Evolutionary conservation across 1,140 invertebrate genomes (phyloP).

Genomic region (Liolophura sinensis): DNA sequence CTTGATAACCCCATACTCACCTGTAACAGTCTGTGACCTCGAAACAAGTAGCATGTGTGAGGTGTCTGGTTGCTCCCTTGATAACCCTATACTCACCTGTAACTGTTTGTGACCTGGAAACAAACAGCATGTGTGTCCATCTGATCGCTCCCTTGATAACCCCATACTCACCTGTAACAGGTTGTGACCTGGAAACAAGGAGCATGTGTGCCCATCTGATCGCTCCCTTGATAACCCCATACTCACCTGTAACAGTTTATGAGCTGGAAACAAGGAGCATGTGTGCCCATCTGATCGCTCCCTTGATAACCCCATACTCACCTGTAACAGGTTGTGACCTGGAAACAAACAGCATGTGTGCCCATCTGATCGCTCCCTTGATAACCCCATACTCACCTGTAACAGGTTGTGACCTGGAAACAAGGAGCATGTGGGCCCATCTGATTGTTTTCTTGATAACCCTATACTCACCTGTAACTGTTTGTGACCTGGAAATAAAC

Average conservation of each 20-base stretch:
- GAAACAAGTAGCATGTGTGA: conserved; percentile 97
- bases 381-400: conserved; percentile 22
- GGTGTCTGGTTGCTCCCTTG: conserved; percentile 97
- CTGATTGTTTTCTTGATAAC: conserved; percentile 71
- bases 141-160: too few relatives aligned
- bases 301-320: conserved; percentile 7
- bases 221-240: too few relatives aligned
- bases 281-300: conserved; percentile 95
- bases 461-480: conserved; percentile 50
- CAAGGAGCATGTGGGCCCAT: conserved; percentile 97
- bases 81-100: too few relatives aligned
- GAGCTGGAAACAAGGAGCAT: conserved; percentile 93
- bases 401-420: conserved; percentile 83
- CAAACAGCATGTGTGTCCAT: conserved; percentile 97
- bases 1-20: too few relatives aligned
- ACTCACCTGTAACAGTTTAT: conserved; percentile 63
- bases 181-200: conserved; percentile 88
- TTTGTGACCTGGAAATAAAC: conserved; percentile 88
- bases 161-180: conserved; percentile 59
- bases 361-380: conserved; percentile 84
- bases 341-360: conserved; percentile 99
- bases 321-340: conserved; percentile 67
- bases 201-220: conserved; percentile 98
- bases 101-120: conserved; percentile 83
- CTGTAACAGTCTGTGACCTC: conserved; percentile 48